Evolutionary conservation across 2,888 invertebrate genomes (phyloP).

Genomic region (Thelaira solivaga): DNA sequence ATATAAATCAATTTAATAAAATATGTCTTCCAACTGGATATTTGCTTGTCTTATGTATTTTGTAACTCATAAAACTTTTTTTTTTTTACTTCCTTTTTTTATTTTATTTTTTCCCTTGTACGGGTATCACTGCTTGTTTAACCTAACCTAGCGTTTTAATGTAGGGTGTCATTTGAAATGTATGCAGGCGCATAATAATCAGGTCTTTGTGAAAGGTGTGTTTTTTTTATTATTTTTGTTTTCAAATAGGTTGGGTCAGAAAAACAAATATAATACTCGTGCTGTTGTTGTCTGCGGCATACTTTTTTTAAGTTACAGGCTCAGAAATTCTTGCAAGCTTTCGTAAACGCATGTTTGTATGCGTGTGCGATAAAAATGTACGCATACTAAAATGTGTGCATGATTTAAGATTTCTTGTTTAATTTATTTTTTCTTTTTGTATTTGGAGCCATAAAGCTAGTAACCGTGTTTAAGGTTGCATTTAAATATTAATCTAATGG

Average conservation of each 20-base stretch:
- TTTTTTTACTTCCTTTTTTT: too few relatives aligned
- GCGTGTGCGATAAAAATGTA: not conserved
- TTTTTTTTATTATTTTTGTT: not conserved
- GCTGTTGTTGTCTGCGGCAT: not conserved
- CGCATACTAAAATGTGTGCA: slow-evolving; percentile 7
- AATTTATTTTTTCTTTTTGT: not conserved
- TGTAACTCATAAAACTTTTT: too few relatives aligned
- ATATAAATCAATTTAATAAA: too few relatives aligned
- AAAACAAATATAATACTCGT: not conserved
- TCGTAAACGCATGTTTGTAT: not conserved
- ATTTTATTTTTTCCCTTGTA: too few relatives aligned
- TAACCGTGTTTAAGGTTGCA: too few relatives aligned
- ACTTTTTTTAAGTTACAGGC: not conserved
- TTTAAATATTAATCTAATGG: not conserved
- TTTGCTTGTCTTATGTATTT: too few relatives aligned
- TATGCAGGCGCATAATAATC: not conserved
- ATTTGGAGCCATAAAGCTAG: too few relatives aligned
- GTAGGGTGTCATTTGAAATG: not conserved
- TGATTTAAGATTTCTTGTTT: not conserved
- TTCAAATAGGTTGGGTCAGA: not conserved
- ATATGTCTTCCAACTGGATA: too few relatives aligned
- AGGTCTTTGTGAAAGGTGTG: not conserved
- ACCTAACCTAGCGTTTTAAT: too few relatives aligned
- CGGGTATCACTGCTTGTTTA: too few relatives aligned
- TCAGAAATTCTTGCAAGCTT: not conserved